These are phyloP conservation scores for Poecilobothrus nobilitatus DNA, from an alignment of 2,888 invertebrate species.

Conservation along the genomic window DNA sequence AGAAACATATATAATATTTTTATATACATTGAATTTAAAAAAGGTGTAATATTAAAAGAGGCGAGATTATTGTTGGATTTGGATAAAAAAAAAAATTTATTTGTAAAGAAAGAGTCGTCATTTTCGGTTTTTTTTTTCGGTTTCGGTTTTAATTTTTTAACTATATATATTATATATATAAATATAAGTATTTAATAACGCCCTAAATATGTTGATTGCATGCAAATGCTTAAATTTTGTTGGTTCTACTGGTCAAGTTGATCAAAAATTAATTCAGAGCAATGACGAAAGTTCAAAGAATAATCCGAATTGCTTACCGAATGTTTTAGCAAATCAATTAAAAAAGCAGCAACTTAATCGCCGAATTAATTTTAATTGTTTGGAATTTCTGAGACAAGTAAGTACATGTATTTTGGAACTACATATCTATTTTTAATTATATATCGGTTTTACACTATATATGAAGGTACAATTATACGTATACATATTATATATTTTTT, in stretches of 20 bases:
- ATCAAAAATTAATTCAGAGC: not conserved
- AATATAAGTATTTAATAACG: not conserved
- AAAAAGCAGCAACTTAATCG: not conserved
- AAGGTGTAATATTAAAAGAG: not conserved
- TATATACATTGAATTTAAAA: not conserved
- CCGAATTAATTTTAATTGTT: slow-evolving; percentile 2
- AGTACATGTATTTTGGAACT: not conserved
- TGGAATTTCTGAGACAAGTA: slow-evolving; percentile 7
- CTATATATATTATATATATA: not conserved
- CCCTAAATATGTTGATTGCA: slow-evolving; percentile 42
- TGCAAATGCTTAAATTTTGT: slow-evolving; percentile 66
- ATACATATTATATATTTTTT: too few relatives aligned
- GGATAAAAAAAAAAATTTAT: not conserved
- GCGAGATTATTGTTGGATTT: not conserved
- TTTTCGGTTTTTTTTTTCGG: not conserved
- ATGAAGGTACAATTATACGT: too few relatives aligned
- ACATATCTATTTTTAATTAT: not conserved
- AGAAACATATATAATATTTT: not conserved
- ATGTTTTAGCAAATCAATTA: not conserved
- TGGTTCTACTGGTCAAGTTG: slow-evolving; percentile 22
- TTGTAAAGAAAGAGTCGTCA: not conserved
- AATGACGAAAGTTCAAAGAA: not conserved
- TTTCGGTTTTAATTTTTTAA: too few relatives aligned
- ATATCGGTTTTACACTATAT: too few relatives aligned
- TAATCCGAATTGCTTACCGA: not conserved